Evolutionary conservation across 2,888 invertebrate species (phyloP), one percentile per base, ranked within the genome.

Genomic region (Erynnis tages): DNA sequence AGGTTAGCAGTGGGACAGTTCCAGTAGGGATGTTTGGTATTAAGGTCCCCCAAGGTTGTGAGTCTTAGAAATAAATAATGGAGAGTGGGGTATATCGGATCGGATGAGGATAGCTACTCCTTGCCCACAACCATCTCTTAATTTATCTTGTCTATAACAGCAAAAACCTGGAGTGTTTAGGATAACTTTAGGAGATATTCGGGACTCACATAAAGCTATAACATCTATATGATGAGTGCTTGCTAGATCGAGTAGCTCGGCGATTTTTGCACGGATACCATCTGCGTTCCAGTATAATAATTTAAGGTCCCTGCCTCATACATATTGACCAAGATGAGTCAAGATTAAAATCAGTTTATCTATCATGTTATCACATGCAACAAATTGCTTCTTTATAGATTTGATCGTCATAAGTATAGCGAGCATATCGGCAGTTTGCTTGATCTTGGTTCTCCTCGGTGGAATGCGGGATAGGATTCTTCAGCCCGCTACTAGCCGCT

Each of bases 211-310:
- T 8, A 34, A 2, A 8, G 32, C 32, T 34, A 34, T 34, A 2
- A 34, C 8, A 16, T 34, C 32, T 2, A 8, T 13, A 3, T 6
- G 6, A 14, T 14, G 32, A 7, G 13, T 8, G 14, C 35, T 23
- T 16, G 47, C 17, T 10, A 53, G 13, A 29, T 53, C 29, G 11
- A 17, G n/a, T 8, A 54, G 35, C 34, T 54, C 49, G 8, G 17
- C n/a, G n/a, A 17, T 17, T 45, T 54, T 50, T 19, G 10, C 25
- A 7, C 46, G 45, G 21, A 55, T 16, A 11, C 52, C 54, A 19
- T 54, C 54, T 6, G 54, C 52, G 5, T 55, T 55, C 52, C 54
- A 55, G 3, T 34, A 50, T 4, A 59, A 13, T 4, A 54, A 19
- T 35, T 40, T 13, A 8, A 32, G 16, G 8, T 13, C 13, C 8